phyloP scores from a whole-genome alignment of 2,797 vertebrate genomes.

The Lithobates pipiens region DNA sequence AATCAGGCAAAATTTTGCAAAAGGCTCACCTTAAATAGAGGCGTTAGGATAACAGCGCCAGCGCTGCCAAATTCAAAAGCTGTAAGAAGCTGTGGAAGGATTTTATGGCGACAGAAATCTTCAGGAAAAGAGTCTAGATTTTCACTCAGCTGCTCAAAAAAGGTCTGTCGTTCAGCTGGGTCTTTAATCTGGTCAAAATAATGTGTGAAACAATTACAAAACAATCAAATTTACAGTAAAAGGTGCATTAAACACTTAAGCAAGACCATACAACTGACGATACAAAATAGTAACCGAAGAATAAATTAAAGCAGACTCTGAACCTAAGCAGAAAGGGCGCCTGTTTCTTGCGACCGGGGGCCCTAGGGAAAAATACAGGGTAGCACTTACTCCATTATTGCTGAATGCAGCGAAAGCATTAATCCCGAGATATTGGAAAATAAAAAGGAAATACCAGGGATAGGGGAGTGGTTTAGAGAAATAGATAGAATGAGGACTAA shows the following conservation, averaged over 20 bases:
- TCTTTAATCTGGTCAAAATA: constrained; percentile 84
- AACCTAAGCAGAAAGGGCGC: too few species aligned
- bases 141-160: constrained; percentile 91
- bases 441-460: too few species aligned
- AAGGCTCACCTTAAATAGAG: constrained; percentile 86
- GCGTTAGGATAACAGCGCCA: constrained; percentile 87
- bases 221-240: background rate
- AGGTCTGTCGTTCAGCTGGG: constrained; percentile 87
- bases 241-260: background rate
- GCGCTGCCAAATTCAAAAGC: constrained; percentile 92
- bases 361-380: too few species aligned
- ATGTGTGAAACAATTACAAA: background rate
- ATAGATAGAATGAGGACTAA: too few species aligned
- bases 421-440: too few species aligned
- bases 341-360: too few species aligned
- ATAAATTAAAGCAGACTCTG: too few species aligned
- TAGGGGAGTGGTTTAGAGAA: too few species aligned
- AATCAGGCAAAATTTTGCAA: background rate
- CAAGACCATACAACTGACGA: too few species aligned
- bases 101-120: constrained; percentile 92
- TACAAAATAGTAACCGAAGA: too few species aligned
- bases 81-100: constrained; percentile 89
- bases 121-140: constrained; percentile 89
- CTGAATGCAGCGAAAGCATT: too few species aligned
- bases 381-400: too few species aligned